phyloP scores from a whole-genome alignment of 1,140 invertebrate genomes.

The Lamellibrachia luymesi region DNA sequence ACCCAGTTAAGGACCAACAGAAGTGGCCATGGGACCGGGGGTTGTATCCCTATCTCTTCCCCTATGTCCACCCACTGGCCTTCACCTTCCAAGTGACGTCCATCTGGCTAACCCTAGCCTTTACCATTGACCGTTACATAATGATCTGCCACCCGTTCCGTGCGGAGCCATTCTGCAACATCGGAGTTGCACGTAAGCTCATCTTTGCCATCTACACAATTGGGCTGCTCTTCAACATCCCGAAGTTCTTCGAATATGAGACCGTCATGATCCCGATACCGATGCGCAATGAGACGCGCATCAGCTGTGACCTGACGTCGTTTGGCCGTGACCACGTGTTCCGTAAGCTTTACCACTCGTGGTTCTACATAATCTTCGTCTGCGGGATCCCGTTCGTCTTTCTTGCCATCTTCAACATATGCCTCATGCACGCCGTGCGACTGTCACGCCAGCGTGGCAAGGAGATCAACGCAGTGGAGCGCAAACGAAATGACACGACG shows the following conservation, averaged over 20 bases:
- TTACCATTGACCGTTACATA: slow-evolving; percentile 56
- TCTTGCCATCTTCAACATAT: slow-evolving; percentile 50
- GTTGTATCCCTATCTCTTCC: slow-evolving; percentile 47
- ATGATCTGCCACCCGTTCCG: slow-evolving; percentile 58
- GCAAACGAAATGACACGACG: slow-evolving; percentile 54
- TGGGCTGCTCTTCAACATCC: slow-evolving; percentile 48
- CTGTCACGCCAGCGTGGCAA: slow-evolving; percentile 41
- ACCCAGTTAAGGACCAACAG: slow-evolving; percentile 30
- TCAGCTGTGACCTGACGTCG: slow-evolving; percentile 39
- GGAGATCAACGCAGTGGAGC: slow-evolving; percentile 49
- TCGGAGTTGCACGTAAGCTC: slow-evolving; percentile 43
- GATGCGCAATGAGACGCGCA: neutral
- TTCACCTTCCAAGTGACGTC: slow-evolving; percentile 54
- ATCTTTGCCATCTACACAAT: slow-evolving; percentile 40
- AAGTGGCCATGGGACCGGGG: slow-evolving; percentile 30
- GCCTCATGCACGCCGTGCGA: slow-evolving; percentile 53
- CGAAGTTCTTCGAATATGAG: slow-evolving; percentile 53
- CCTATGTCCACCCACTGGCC: slow-evolving; percentile 47
- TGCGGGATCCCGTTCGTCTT: slow-evolving; percentile 52
- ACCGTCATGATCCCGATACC: slow-evolving; percentile 25
- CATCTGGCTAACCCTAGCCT: slow-evolving; percentile 56
- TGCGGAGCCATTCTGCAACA: slow-evolving; percentile 49
- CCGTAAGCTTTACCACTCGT: slow-evolving; percentile 50
- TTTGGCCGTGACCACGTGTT: slow-evolving; percentile 45
- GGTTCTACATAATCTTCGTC: slow-evolving; percentile 53